Evolutionary conservation across 2,797 vertebrate genomes (phyloP).

Genomic region (Thamnophis elegans): DNA sequence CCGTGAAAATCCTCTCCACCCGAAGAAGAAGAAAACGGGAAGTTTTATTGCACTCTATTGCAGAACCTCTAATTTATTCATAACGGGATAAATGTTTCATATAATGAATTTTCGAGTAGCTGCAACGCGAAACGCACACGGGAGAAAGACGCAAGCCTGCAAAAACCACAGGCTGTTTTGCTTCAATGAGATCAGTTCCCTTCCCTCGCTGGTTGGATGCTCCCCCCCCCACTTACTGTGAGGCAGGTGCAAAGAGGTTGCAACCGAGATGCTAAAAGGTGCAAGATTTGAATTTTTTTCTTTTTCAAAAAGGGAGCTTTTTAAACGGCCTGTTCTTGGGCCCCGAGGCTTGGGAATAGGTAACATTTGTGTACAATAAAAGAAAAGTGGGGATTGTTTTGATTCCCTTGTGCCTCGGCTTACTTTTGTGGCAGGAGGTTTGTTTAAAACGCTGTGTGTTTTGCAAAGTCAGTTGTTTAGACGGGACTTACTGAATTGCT

Average conservation of each 20-base stretch:
- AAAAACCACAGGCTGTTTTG: slow-evolving; percentile 60
- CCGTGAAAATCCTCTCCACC: slow-evolving; percentile 77
- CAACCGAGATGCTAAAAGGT: background rate
- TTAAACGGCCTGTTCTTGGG: background rate
- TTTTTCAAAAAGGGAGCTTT: too few relatives aligned
- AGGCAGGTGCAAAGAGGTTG: background rate
- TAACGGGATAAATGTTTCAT: slow-evolving; percentile 77
- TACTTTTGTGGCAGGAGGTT: background rate
- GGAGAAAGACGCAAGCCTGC: slow-evolving; percentile 63
- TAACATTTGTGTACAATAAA: background rate
- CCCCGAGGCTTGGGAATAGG: background rate
- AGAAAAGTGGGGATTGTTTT: background rate
- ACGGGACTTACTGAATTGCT: background rate
- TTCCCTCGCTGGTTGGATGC: slow-evolving; percentile 39
- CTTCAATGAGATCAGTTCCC: slow-evolving; percentile 58
- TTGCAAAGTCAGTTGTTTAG: background rate
- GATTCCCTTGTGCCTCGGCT: background rate
- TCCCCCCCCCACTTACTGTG: background rate
- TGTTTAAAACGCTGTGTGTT: too few relatives aligned
- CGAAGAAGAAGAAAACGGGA: slow-evolving; percentile 35
- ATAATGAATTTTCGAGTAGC: slow-evolving; percentile 78
- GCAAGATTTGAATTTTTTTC: background rate
- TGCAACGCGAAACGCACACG: slow-evolving; percentile 73
- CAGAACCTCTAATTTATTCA: slow-evolving; percentile 77
- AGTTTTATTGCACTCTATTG: slow-evolving; percentile 76